Base-by-base conservation (phyloP, 2,113 vertebrate genomes). In the Conger conger region DNA sequence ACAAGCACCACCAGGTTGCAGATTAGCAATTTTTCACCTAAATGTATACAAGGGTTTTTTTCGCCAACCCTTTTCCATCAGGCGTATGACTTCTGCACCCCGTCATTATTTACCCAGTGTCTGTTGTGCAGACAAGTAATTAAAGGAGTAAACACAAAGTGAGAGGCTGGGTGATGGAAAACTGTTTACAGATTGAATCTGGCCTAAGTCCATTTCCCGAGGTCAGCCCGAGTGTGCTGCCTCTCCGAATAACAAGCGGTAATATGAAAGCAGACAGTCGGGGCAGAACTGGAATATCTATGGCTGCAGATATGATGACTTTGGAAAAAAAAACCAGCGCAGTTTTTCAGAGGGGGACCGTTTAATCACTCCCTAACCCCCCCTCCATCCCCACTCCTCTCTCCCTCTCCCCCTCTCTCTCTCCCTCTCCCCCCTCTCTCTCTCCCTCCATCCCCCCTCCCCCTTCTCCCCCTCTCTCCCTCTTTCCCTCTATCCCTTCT, bases 221-320 rank as follows among this genome's bases (percentile, higher is more conserved):
- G 77, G 57, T 83, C 78, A 73, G 30, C 42, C 27, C 80, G 85
- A 87, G 85, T 80, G 30, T 82, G 53, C 13, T 20, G n/a, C 30
- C 15, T 40, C 36, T 40, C 33, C 23, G 53, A 30, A 90, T 86
- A 86, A 89, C 85, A 50, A 73, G 33, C 68, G 85, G 33, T 89
- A 87, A 85, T 88, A 80, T 82, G 81, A 84, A 86, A 83, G 80
- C 38, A 83, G 91, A 88, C 86, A 83, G 82, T 79, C 77, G 54
- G 54, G 79, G 79, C 81, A 77, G 84, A 54, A 80, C 42, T 77
- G 57, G 45, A 86, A 84, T 89, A 89, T 89, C 73, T 90, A 83
- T 85, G 87, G 86, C 85, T 84, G 86, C 57, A 87, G 87, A 92
- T 91, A 88, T 90, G 92, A 93, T 92, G 87, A 89, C 89, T 91